Conservation (phyloP, 2,113 vertebrate species). For the Triplophysa siluroides region DNA sequence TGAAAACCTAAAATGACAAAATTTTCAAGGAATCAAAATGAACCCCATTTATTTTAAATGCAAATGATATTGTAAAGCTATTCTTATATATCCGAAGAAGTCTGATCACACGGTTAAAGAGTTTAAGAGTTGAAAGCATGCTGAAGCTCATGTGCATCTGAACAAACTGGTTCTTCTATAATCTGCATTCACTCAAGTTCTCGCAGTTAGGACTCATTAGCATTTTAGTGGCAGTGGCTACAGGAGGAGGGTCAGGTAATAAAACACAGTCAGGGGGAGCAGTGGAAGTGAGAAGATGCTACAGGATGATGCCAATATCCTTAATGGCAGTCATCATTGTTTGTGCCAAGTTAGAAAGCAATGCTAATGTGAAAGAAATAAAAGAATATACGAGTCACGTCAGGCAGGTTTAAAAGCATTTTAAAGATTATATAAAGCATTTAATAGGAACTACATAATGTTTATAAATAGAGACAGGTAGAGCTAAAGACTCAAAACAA, state of each 20-base stretch:
- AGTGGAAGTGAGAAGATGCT: constrained; percentile 52
- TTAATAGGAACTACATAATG: no score
- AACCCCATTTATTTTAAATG: not conserved
- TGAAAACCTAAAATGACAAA: not conserved
- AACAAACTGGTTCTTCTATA: constrained; percentile 47
- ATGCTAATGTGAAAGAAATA: not conserved
- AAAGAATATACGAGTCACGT: not conserved
- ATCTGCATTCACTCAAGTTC: constrained; percentile 45
- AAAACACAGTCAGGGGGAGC: constrained; percentile 39
- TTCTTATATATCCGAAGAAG: constrained; percentile 24
- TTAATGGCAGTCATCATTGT: constrained; percentile 2
- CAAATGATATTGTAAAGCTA: not conserved
- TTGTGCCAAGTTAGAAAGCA: not conserved
- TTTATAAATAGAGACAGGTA: not conserved
- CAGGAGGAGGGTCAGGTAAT: constrained; percentile 51
- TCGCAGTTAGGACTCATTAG: constrained; percentile 58
- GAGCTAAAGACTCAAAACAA: not conserved
- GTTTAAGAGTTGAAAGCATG: constrained; percentile 50
- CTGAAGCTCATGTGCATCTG: constrained; percentile 55
- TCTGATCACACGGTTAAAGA: constrained; percentile 58
- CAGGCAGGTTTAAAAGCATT: not conserved
- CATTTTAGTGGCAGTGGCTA: constrained; percentile 64
- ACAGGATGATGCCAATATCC: constrained; percentile 47
- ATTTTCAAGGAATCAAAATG: not conserved
- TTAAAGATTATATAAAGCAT: no score